These are phyloP conservation scores for Uropsilus gracilis DNA, from an alignment of 2,113 vertebrate species.

Conservation along the genomic window DNA sequence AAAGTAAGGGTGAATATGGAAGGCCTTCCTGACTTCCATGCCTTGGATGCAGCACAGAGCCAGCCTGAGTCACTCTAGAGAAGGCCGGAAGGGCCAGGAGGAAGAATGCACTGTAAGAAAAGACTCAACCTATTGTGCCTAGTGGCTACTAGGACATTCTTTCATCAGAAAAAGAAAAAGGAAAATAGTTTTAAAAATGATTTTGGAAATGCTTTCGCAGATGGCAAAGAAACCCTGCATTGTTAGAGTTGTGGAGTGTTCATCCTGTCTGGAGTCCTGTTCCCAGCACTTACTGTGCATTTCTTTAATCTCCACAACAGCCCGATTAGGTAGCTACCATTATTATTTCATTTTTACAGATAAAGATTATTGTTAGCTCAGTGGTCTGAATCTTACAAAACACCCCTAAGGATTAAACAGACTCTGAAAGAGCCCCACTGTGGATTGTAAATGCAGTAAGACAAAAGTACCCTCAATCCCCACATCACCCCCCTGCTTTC, in stretches of 20 bases:
- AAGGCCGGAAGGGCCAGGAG: not conserved
- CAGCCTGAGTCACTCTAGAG: too few species aligned
- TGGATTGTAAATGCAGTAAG: not conserved
- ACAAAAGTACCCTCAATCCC: not conserved
- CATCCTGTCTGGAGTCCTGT: not conserved
- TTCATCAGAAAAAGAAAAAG: not conserved
- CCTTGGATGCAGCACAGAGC: fast-evolving
- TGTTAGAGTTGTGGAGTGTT: not conserved
- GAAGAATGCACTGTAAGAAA: not conserved
- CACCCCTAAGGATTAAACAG: not conserved
- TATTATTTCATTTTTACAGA: not conserved
- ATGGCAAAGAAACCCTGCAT: not conserved
- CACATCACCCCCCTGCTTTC: not conserved
- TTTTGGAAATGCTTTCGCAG: not conserved
- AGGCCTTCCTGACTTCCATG: not conserved
- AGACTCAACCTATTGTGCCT: not conserved
- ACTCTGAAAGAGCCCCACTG: not conserved
- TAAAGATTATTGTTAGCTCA: not conserved
- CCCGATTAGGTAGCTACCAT: not conserved
- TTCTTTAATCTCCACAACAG: not conserved
- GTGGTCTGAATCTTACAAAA: not conserved
- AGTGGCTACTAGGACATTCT: not conserved
- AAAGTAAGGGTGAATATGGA: fast-evolving
- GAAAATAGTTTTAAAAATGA: not conserved
- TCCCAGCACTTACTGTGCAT: not conserved